A percentile compares a stretch with the other conserved stretches of the same genome.
These are phyloP conservation scores for Calliopum simillimum DNA, from an alignment of 2,888 invertebrate species.

Conservation along the genomic window DNA sequence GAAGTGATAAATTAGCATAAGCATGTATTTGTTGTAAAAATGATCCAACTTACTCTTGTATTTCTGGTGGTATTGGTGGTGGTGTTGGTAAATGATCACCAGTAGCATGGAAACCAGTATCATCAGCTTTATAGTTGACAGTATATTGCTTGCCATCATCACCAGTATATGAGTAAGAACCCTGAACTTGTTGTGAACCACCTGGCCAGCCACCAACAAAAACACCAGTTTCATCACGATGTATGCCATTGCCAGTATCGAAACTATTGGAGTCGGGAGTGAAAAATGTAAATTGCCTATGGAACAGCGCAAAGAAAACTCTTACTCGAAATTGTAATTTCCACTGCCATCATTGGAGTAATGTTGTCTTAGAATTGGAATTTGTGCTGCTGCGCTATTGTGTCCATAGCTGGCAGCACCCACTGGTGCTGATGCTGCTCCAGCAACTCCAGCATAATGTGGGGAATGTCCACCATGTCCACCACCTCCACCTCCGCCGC, in stretches of 20 bases:
- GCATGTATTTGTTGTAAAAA: neutral
- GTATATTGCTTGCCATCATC: slow-evolving; percentile 74
- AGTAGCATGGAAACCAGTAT: slow-evolving; percentile 80
- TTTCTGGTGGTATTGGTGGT: slow-evolving; percentile 74
- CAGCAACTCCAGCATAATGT: neutral
- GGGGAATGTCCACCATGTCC: neutral
- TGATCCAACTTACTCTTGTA: slow-evolving; percentile 45
- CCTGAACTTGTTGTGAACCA: slow-evolving; percentile 73
- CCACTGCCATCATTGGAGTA: slow-evolving; percentile 73
- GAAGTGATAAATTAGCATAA: neutral
- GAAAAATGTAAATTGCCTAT: neutral
- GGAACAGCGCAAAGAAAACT: neutral
- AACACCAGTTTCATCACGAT: slow-evolving; percentile 70
- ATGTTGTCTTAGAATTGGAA: slow-evolving; percentile 73
- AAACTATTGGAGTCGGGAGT: slow-evolving; percentile 65
- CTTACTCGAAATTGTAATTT: slow-evolving; percentile 75
- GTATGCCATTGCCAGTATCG: slow-evolving; percentile 76
- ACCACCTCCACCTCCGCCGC: slow-evolving; percentile 15
- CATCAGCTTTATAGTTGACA: slow-evolving; percentile 78
- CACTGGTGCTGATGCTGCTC: neutral
- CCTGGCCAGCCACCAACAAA: slow-evolving; percentile 72
- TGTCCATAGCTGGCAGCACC: slow-evolving; percentile 30
- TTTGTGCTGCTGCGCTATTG: slow-evolving; percentile 64
- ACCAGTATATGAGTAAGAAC: slow-evolving; percentile 74
- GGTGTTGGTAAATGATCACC: slow-evolving; percentile 83